Evolutionary conservation across 2,113 vertebrate genomes (phyloP), one percentile per base, ranked within the genome.

Genomic region (Chaenogobius annularis): DNA sequence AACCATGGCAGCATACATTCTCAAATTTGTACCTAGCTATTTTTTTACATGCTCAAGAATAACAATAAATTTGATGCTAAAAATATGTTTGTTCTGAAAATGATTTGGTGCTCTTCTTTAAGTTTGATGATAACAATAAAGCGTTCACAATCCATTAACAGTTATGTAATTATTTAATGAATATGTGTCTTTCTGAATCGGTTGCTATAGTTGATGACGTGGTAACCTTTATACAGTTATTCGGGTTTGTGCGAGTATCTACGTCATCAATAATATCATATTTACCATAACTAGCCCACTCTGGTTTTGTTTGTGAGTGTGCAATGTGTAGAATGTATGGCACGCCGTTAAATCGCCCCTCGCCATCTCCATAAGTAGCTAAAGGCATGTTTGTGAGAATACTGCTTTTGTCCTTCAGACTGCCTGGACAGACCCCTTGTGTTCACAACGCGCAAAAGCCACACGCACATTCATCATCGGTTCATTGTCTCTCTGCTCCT

Each of bases 341-440:
- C 50, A 80, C 73, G 69, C 66, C 12, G 71, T 66, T 69, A 66
- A 74, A 58, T 75, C 59, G 10, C 68, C 54, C 64, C 67, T 61
- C n/a, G 79, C 73, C 64, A 13, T 64, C 68, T 66, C 65, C 63
- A 54, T 80, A 75, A 85, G 81, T 67, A 65, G 70, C 64, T 69
- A 37, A 23, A 73, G 46, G 64, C 74, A 22, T 56, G 68, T 67
- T 66, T 72, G 65, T 72, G 61, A 68, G 78, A 84, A 81, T 72
- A 78, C 83, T 67, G 70, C 73, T 78, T 76, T 85, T 90, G 77
- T 90, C 71, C 72, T 68, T 35, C 52, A 73, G 62, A 78, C 67
- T 61, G 70, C 55, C 55, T 40, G 40, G 83, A 81, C 72, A 83
- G 74, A 74, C 62, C 72, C n/a, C 35, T 69, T 77, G 73, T 83